Evolutionary conservation across 2,888 invertebrate species (phyloP).

Genomic region (Tuberolachnus salignus): DNA sequence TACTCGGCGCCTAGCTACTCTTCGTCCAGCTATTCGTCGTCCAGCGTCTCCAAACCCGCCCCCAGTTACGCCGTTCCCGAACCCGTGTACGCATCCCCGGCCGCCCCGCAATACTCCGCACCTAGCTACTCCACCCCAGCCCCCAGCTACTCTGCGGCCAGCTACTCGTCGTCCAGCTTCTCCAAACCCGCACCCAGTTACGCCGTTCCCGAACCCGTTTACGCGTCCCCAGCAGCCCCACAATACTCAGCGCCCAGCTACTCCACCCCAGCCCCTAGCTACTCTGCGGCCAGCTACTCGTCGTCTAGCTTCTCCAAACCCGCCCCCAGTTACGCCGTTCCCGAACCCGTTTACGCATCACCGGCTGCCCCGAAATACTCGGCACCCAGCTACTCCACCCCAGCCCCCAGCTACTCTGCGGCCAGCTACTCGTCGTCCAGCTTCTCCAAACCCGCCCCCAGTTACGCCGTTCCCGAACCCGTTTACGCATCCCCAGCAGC

Average conservation of each 20-base stretch:
- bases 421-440: neutral
- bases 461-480: conserved; percentile 28
- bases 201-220: conserved; percentile 31
- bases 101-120: conserved; percentile 19
- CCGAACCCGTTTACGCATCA: conserved; percentile 27
- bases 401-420: neutral
- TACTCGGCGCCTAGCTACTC: conserved; percentile 46
- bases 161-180: conserved; percentile 13
- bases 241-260: conserved; percentile 28
- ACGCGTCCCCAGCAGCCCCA: conserved; percentile 20
- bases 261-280: too few species aligned
- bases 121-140: conserved; percentile 31
- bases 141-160: conserved; percentile 23
- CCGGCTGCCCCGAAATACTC: conserved; percentile 33
- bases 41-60: conserved; percentile 29
- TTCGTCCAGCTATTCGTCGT: conserved; percentile 39
- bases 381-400: conserved; percentile 25
- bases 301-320: conserved; percentile 14
- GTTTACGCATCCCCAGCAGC: conserved; percentile 10
- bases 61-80: conserved; percentile 45
- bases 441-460: conserved; percentile 16
- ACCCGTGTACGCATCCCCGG: conserved; percentile 24
- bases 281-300: conserved; percentile 2
- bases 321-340: conserved; percentile 8
- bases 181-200: conserved; percentile 48